Base-by-base conservation (phyloP, 2,888 invertebrate genomes). In the Epirrita christyi region DNA sequence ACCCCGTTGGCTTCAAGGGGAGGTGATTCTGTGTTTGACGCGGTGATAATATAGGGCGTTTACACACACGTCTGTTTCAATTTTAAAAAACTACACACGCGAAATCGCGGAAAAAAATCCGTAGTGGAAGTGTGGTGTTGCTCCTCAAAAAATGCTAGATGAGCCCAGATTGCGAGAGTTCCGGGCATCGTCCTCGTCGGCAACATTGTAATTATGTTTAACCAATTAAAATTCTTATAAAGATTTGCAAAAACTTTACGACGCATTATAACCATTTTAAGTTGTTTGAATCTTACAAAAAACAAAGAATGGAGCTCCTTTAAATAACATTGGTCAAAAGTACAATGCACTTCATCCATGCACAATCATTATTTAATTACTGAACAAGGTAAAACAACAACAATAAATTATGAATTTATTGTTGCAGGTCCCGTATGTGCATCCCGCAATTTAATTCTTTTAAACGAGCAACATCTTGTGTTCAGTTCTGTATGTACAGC, bases 241-340 rank as follows among this genome's bases (percentile, higher is more conserved):
- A 14, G 15, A 52, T 37, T 40, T 47, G 52, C 51, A 55, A 59
- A 61, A 59, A 47, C 47, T 55, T 62, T 48, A 62, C 55, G 62
- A 60, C 59, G 44, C 48, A 45, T 46, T 57, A 55, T 55, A 43
- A 55, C 53, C 58, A 38, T 56, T 21, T 45, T 52, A 52, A 51
- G 46, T 29, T 36, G 53, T 61, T 60, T 46, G 32, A 49, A 46
- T 45, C 49, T 42, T 45, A 48, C 45, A 59, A 45, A 59, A 61
- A 56, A 48, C 40, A 56, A 60, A 54, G 57, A 63, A 63, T 59
- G 61, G 15, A 55, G 27, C 60, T 60, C 64, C 60, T 66, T 49
- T 56, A 59, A 47, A 56, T 64, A 62, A 62, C 66, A 64, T 64
- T 64, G 64, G 36, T 7, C 54, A 49, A 50, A 49, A 52, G 61